These are phyloP conservation scores for Caenorhabditis tropicalis DNA, from an alignment of 1,140 invertebrate genomes.

Conservation along the genomic window DNA sequence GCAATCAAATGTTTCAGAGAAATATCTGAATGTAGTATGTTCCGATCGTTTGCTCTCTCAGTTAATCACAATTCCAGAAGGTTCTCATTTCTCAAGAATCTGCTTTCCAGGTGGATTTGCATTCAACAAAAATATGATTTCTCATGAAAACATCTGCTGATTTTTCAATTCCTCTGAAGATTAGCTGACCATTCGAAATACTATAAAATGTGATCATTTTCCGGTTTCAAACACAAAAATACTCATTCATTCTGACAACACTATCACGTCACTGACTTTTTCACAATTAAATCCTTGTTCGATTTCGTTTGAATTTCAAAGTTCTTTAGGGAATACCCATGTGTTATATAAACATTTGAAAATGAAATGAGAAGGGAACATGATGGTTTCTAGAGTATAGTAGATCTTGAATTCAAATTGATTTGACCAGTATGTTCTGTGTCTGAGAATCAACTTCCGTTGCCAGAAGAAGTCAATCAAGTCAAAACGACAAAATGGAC, in stretches of 20 bases:
- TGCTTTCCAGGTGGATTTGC: too few relatives aligned
- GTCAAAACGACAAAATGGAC: not conserved
- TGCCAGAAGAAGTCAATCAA: slow-evolving; percentile 20
- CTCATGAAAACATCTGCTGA: not conserved
- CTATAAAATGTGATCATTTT: not conserved
- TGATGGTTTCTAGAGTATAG: not conserved
- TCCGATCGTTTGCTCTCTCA: too few relatives aligned
- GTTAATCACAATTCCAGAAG: too few relatives aligned
- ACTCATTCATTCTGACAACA: too few relatives aligned
- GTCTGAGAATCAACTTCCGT: not conserved
- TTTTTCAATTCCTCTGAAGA: not conserved
- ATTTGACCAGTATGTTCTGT: not conserved
- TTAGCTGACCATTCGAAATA: too few relatives aligned
- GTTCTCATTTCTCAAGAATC: not conserved
- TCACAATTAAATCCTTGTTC: not conserved
- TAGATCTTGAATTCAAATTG: not conserved
- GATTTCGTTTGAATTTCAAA: not conserved
- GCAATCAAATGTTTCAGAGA: too few relatives aligned
- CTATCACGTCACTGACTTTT: not conserved
- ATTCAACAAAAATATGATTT: not conserved
- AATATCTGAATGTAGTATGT: too few relatives aligned
- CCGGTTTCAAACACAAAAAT: too few relatives aligned
- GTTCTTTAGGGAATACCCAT: slow-evolving; percentile 38
- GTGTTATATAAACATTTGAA: not conserved
- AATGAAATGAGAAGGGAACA: not conserved